Evolutionary conservation across 2,797 vertebrate genomes (phyloP).

Genomic region (Fistularia commersonii): DNA sequence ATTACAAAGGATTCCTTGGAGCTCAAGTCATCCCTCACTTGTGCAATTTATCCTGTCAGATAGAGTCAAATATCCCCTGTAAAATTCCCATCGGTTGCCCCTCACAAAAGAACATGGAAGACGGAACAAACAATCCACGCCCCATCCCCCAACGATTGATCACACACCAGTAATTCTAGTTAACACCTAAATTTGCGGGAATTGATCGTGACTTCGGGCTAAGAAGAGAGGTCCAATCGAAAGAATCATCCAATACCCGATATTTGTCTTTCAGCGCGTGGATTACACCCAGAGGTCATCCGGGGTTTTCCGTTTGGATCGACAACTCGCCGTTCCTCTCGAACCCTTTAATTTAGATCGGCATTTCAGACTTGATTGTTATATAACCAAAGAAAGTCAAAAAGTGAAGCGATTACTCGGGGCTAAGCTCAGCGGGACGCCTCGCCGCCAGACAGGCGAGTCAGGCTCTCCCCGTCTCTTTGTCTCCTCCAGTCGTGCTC

Average conservation of each 20-base stretch:
- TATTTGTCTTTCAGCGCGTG: conserved; percentile 5
- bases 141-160: conserved; percentile 22
- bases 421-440: conserved; percentile 18
- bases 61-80: no score
- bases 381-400: conserved; percentile 22
- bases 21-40: conserved; percentile 3
- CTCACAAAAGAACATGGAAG: not conserved
- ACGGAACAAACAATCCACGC: conserved; percentile 18
- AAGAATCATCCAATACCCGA: conserved; percentile 9
- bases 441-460: conserved; percentile 31
- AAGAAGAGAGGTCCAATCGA: conserved; percentile 9
- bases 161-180: conserved; percentile 42
- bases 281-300: conserved; percentile 2
- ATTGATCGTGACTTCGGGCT: conserved; percentile 40
- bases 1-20: conserved; percentile 18
- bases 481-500: conserved; percentile 31
- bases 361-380: conserved; percentile 1
- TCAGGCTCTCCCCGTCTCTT: conserved; percentile 10
- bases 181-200: conserved; percentile 35
- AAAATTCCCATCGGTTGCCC: no score
- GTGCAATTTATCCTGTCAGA: conserved; percentile 22
- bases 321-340: not conserved
- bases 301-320: conserved; percentile 9
- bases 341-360: not conserved
- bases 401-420: not conserved